A percentile compares a stretch with the other conserved stretches of the same genome.
These are phyloP conservation scores for Danio tinwini DNA, from an alignment of 2,797 vertebrate genomes.

Conservation along the genomic window DNA sequence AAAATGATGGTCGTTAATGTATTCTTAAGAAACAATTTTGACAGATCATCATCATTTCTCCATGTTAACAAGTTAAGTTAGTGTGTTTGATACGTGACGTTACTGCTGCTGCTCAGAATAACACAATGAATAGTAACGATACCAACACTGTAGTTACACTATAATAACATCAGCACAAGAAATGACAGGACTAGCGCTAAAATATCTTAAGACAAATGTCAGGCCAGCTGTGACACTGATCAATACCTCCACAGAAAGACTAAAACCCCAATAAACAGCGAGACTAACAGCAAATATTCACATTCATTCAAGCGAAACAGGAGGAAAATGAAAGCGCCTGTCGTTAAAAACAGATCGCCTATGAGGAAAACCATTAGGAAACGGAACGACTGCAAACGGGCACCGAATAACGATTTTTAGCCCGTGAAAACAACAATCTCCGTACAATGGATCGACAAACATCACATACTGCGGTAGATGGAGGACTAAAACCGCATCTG, in stretches of 20 bases:
- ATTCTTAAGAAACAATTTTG: too few species aligned
- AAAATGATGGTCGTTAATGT: background rate
- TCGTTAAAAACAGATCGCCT: background rate
- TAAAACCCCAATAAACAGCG: background rate
- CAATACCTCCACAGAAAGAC: slow-evolving; percentile 3
- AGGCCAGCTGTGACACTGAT: background rate
- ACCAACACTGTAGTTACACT: background rate
- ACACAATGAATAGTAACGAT: background rate
- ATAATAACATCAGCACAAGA: background rate
- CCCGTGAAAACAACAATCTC: too few species aligned
- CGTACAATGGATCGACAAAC: background rate
- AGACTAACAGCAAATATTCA: background rate
- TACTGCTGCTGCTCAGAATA: background rate
- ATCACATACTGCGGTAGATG: slow-evolving; percentile 6
- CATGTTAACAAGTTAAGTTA: too few species aligned
- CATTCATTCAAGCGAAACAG: background rate
- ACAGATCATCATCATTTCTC: background rate
- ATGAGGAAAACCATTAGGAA: background rate
- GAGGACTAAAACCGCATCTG: slow-evolving; percentile 1
- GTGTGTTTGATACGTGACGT: background rate
- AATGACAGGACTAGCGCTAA: too few species aligned
- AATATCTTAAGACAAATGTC: too few species aligned
- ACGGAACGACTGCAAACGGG: background rate
- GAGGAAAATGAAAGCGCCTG: background rate
- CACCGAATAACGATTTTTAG: too few species aligned